Conservation (phyloP, 2,888 invertebrate species). For the Abrostola tripartita region DNA sequence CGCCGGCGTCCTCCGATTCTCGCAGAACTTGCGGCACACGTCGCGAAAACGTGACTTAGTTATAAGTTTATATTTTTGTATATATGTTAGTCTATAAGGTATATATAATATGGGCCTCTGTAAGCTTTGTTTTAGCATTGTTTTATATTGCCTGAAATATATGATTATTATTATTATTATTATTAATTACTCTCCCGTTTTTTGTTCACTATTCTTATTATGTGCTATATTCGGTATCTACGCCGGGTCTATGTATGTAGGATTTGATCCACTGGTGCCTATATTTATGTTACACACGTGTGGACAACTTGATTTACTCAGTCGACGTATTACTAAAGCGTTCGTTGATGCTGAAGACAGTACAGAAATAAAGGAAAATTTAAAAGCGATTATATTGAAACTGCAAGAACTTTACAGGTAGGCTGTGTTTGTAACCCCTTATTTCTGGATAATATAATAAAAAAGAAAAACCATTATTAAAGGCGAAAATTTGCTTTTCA, state of each 20-base stretch:
- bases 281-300: conserved; percentile 76
- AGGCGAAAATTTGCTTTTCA: conserved; percentile 52
- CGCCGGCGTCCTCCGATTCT: too few relatives aligned
- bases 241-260: conserved; percentile 65
- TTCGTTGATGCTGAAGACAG: conserved; percentile 54
- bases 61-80: too few relatives aligned
- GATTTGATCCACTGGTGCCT: conserved; percentile 78
- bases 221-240: conserved; percentile 62
- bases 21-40: too few relatives aligned
- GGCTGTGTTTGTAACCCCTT: background rate
- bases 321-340: conserved; percentile 62
- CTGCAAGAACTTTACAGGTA: conserved; percentile 72
- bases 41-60: too few relatives aligned
- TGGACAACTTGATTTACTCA: conserved; percentile 74
- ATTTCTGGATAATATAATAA: background rate
- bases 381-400: conserved; percentile 69
- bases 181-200: conserved; percentile 49
- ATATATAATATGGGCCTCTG: too few relatives aligned
- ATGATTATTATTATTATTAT: too few relatives aligned
- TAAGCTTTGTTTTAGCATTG: too few relatives aligned
- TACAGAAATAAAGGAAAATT: conserved; percentile 58
- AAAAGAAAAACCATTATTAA: too few relatives aligned
- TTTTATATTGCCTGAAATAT: too few relatives aligned
- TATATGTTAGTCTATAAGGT: too few relatives aligned
- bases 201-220: conserved; percentile 54